Conservation (phyloP, 2,113 vertebrate species). For the Indicator indicator region DNA sequence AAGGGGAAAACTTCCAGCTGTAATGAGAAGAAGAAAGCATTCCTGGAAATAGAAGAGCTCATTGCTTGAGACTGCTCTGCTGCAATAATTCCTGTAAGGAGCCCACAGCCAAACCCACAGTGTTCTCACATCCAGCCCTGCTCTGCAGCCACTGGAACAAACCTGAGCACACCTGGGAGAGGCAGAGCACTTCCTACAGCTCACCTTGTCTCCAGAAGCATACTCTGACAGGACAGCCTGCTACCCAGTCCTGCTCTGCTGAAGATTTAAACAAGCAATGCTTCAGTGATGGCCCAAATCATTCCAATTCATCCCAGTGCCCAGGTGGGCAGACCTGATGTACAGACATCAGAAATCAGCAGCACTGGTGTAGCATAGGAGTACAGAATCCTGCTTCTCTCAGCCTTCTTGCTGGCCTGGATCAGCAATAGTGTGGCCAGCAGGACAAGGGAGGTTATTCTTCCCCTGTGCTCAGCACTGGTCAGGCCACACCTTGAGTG, state of each 20-base stretch:
- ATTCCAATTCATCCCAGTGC: neutral
- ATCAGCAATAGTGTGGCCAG: too few species aligned
- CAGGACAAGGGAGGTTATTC: too few species aligned
- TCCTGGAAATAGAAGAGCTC: neutral
- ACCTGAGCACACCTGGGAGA: neutral
- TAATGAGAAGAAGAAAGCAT: neutral
- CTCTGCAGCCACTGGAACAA: neutral
- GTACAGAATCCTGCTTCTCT: neutral
- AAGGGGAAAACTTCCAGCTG: neutral
- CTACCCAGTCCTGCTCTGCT: neutral
- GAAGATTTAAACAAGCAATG: neutral
- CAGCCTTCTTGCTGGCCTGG: neutral
- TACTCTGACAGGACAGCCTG: neutral
- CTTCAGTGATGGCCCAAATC: neutral
- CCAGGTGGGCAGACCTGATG: neutral
- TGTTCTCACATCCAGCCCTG: slow-evolving; percentile 4
- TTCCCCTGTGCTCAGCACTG: too few species aligned
- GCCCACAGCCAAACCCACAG: neutral
- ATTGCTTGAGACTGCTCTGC: neutral
- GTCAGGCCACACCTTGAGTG: too few species aligned
- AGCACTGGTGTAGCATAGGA: neutral
- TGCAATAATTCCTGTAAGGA: slow-evolving; percentile 3
- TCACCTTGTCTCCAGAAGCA: neutral
- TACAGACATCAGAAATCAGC: neutral
- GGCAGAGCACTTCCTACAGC: neutral